Percentiles rank a stretch among this genome's conserved stretches.
phyloP scores from a whole-genome alignment of 2,113 vertebrate genomes.

The Catharus bicknelli region DNA sequence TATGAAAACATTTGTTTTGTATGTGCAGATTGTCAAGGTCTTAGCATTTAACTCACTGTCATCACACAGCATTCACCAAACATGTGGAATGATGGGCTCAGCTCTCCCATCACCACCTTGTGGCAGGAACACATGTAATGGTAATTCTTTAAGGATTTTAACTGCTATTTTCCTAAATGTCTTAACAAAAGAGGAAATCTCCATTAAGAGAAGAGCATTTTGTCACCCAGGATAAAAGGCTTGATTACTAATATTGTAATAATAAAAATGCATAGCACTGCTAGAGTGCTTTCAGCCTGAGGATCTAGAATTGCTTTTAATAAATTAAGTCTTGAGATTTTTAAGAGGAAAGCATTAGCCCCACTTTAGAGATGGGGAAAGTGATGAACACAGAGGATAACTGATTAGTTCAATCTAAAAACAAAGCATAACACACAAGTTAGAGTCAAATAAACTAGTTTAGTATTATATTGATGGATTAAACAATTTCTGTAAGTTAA shows the following conservation, averaged over 20 bases:
- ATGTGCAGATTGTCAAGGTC: slow-evolving; percentile 55
- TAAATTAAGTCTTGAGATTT: not conserved
- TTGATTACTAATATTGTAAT: slow-evolving; percentile 34
- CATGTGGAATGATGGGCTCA: not conserved
- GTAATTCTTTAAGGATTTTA: slow-evolving; percentile 3
- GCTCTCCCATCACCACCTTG: slow-evolving; percentile 40
- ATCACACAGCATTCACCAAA: not conserved
- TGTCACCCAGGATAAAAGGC: not conserved
- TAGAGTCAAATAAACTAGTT: slow-evolving; percentile 2
- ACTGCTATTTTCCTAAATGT: not conserved
- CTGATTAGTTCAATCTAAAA: not conserved
- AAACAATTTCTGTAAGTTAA: slow-evolving; percentile 1
- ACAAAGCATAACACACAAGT: not conserved
- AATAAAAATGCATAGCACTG: not conserved
- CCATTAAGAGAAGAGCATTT: slow-evolving; percentile 6
- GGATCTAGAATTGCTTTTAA: slow-evolving; percentile 23
- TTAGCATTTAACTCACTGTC: slow-evolving; percentile 51
- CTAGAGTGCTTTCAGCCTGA: slow-evolving; percentile 4
- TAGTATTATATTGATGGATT: not conserved
- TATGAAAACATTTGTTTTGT: slow-evolving; percentile 74
- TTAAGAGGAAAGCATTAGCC: slow-evolving; percentile 8
- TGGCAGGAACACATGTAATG: slow-evolving; percentile 14
- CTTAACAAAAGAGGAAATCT: slow-evolving; percentile 36
- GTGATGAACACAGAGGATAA: not conserved
- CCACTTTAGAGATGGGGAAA: not conserved